These are phyloP conservation scores for Xerus inauris DNA, from an alignment of 2,113 vertebrate genomes.

Conservation along the genomic window DNA sequence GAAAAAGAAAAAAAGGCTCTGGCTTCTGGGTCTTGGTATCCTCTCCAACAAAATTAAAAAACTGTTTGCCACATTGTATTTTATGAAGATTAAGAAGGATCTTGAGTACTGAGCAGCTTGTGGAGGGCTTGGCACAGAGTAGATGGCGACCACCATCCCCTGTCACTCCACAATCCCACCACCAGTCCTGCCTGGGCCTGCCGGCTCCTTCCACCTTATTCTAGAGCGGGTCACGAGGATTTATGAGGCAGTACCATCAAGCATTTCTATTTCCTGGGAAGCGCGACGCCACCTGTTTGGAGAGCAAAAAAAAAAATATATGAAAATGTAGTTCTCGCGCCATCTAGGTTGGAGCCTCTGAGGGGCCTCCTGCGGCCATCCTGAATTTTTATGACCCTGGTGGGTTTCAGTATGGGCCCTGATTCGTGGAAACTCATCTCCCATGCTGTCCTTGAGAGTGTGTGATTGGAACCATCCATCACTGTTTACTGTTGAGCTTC, in stretches of 20 bases:
- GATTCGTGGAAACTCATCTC: conserved; percentile 62
- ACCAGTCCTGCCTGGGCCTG: not conserved
- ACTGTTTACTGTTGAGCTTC: conserved; percentile 7
- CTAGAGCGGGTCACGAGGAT: not conserved
- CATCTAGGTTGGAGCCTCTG: not conserved
- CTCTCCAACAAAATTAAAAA: not conserved
- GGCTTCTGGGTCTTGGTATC: not conserved
- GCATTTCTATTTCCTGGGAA: conserved; percentile 54
- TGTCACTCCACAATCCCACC: not conserved
- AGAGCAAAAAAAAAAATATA: conserved; percentile 49
- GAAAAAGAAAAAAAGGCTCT: no score
- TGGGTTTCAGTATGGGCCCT: conserved; percentile 38
- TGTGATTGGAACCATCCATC: conserved; percentile 69
- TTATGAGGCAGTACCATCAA: conserved; percentile 8
- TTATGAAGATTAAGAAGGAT: not conserved
- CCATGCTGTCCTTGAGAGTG: not conserved
- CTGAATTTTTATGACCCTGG: conserved; percentile 57
- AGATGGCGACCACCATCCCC: accelerated
- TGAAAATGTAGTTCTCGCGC: not conserved
- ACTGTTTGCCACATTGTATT: not conserved
- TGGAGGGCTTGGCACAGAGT: not conserved
- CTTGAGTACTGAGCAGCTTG: not conserved
- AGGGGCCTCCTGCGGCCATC: not conserved
- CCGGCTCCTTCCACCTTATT: not conserved
- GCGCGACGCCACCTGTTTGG: not conserved